Conservation (phyloP, 2,888 invertebrate species). For the Panorpa germanica region DNA sequence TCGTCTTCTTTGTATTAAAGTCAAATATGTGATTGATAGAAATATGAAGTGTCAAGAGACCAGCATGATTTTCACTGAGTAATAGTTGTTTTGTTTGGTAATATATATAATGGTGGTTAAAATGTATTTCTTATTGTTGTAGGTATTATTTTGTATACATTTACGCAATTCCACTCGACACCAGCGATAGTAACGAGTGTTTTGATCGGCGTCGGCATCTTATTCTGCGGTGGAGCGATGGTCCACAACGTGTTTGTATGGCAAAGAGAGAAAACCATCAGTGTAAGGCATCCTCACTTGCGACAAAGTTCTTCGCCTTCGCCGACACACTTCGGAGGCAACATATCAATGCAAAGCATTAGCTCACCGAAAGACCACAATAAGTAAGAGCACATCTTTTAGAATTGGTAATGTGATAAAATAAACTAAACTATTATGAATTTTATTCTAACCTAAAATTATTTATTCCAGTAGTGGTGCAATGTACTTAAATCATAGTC, state of each 20-base stretch:
- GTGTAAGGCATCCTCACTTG: conserved; percentile 30
- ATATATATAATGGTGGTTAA: no score
- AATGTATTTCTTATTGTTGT: conserved; percentile 21
- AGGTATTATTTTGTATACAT: conserved; percentile 84
- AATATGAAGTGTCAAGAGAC: no score
- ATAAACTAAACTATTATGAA: no score
- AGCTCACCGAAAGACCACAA: conserved; percentile 18
- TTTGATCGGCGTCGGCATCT: conserved; percentile 76
- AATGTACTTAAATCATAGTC: conserved; percentile 8
- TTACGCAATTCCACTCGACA: conserved; percentile 81
- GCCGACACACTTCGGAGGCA: conserved; percentile 18
- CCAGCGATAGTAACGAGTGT: conserved; percentile 82
- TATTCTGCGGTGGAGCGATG: conserved; percentile 85
- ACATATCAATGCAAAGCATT: conserved; percentile 17
- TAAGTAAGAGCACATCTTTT: conserved; percentile 21
- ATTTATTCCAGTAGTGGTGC: conserved; percentile 10
- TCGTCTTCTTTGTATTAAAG: no score
- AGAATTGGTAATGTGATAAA: no score
- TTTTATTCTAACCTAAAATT: conserved; percentile 10
- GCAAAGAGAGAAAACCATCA: conserved; percentile 78
- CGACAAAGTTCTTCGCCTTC: conserved; percentile 16
- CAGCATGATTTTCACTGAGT: conserved; percentile 3
- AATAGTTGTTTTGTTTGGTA: conserved; percentile 3
- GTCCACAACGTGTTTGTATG: conserved; percentile 89
- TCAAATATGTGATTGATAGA: no score